phyloP scores from a whole-genome alignment of 2,888 invertebrate species.

The Prosopocoilus inquinatus region DNA sequence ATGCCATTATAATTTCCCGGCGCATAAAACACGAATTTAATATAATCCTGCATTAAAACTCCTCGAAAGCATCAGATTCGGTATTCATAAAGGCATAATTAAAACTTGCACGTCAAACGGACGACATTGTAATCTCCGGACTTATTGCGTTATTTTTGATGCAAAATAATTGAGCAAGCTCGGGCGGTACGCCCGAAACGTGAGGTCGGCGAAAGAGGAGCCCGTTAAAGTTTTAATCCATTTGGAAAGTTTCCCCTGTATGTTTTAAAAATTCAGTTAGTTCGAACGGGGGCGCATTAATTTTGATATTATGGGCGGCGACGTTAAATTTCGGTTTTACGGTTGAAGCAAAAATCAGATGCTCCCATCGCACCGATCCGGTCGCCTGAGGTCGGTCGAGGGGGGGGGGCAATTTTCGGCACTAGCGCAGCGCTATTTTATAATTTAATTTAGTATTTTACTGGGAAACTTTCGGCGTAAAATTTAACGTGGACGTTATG shows the following conservation, averaged over 20 bases:
- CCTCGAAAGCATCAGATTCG: too few species aligned
- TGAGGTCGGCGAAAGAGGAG: not conserved
- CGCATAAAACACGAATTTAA: too few species aligned
- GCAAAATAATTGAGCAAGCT: too few species aligned
- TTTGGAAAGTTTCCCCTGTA: not conserved
- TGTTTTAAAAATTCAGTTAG: slow-evolving; percentile 8
- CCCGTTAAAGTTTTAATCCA: slow-evolving; percentile 6
- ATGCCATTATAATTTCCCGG: too few species aligned
- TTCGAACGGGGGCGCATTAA: slow-evolving; percentile 2
- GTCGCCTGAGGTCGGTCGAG: too few species aligned
- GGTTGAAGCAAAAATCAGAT: not conserved
- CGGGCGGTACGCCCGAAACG: not conserved
- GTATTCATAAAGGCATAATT: too few species aligned
- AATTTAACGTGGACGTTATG: not conserved
- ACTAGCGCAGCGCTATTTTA: not conserved
- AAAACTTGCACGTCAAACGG: too few species aligned
- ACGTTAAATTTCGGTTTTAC: not conserved
- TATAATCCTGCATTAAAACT: too few species aligned
- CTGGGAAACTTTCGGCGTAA: not conserved
- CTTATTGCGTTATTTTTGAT: too few species aligned
- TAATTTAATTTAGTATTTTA: not conserved
- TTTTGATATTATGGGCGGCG: not conserved
- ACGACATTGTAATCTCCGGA: too few species aligned
- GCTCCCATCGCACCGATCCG: too few species aligned
- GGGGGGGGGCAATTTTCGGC: not conserved